phyloP scores from a whole-genome alignment of 2,113 vertebrate species.

The Gavia stellata region DNA sequence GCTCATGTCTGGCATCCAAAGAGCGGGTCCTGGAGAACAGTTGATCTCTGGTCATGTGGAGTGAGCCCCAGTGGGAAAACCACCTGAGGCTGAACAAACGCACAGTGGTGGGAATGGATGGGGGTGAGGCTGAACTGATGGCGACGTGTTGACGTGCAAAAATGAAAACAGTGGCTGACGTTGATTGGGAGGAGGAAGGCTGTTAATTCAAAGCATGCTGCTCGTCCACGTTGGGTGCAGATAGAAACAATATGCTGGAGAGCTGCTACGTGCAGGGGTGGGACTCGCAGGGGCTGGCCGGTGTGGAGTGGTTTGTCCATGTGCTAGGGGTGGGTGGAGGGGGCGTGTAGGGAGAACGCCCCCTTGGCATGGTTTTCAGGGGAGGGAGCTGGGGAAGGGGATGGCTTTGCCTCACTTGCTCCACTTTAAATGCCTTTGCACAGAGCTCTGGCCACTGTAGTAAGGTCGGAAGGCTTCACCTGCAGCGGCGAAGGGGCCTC shows the following conservation, averaged over 20 bases:
- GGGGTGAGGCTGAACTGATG: neutral
- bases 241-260: neutral
- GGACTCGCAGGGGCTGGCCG: fast-evolving
- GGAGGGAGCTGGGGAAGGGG: conserved; percentile 13
- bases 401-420: neutral
- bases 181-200: neutral
- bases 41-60: neutral
- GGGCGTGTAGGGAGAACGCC: conserved; percentile 35
- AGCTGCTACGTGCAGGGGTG: fast-evolving
- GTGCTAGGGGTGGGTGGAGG: neutral
- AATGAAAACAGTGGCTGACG: neutral
- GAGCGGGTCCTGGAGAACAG: neutral
- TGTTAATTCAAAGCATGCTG: neutral
- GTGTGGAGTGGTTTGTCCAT: fast-evolving
- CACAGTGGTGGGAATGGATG: fast-evolving
- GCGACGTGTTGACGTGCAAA: fast-evolving
- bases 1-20: neutral
- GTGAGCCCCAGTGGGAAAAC: fast-evolving
- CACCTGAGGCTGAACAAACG: neutral
- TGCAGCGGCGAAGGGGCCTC: neutral
- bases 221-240: neutral
- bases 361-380: neutral
- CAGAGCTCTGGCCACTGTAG: neutral
- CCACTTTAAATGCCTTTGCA: conserved; percentile 53
- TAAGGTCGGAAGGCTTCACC: neutral